Evolutionary conservation across 2,113 vertebrate genomes (phyloP).

Genomic region (Ranitomeya imitator): DNA sequence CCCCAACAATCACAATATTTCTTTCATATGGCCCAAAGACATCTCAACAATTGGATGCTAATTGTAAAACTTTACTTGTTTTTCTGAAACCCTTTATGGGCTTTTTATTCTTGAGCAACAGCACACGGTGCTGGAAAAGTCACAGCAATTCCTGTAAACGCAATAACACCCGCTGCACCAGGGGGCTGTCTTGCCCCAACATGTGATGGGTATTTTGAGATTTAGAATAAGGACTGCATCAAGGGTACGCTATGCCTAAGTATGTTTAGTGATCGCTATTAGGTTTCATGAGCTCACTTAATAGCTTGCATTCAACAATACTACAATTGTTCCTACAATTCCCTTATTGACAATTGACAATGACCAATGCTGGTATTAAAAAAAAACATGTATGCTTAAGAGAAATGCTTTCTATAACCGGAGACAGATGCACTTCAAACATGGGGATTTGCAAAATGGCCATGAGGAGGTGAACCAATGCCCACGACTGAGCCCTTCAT

Average conservation of each 20-base stretch:
- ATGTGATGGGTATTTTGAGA: constrained; percentile 11
- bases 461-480: neutral
- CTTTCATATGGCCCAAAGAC: neutral
- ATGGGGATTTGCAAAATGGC: neutral
- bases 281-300: neutral
- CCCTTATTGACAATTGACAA: neutral
- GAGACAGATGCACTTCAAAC: neutral
- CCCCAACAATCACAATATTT: neutral
- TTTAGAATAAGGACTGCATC: neutral
- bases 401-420: too few relatives aligned
- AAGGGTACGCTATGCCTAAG: neutral
- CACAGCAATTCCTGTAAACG: neutral
- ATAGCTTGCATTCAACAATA: neutral
- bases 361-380: too few relatives aligned
- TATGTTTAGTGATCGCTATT: constrained; percentile 8
- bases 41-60: neutral
- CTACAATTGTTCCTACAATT: neutral
- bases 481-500: neutral
- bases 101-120: neutral
- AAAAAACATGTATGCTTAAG: too few relatives aligned
- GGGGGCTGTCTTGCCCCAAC: neutral
- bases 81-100: neutral
- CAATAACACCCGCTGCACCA: neutral
- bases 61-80: neutral
- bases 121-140: neutral